Evolutionary conservation across 2,888 invertebrate species (phyloP).

Genomic region (Patella depressa): DNA sequence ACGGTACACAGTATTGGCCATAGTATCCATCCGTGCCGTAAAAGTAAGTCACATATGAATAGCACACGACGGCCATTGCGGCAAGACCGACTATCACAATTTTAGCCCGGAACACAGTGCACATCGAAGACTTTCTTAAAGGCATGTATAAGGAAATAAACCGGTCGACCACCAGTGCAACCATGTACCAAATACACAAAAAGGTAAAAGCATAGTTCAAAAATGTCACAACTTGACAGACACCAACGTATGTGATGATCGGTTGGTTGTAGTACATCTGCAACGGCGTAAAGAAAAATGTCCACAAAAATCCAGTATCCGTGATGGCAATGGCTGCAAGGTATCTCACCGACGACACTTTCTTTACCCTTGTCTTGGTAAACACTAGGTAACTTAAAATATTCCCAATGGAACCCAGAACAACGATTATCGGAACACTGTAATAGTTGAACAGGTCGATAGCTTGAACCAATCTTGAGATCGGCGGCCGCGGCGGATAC

Average conservation of each 20-base stretch:
- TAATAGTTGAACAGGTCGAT: constrained; percentile 70
- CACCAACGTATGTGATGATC: constrained; percentile 71
- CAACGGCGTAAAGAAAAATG: constrained; percentile 73
- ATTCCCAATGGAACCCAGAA: constrained; percentile 84
- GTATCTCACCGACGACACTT: constrained; percentile 85
- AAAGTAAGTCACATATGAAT: constrained; percentile 60
- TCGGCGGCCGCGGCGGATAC: too few species aligned
- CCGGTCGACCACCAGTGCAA: constrained; percentile 55
- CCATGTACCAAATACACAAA: constrained; percentile 57
- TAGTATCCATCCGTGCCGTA: constrained; percentile 37
- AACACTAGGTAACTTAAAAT: constrained; percentile 82
- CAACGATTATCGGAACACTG: constrained; percentile 80
- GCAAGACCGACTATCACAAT: constrained; percentile 57
- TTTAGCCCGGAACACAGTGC: constrained; percentile 63
- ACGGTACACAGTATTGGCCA: constrained; percentile 25
- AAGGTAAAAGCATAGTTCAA: constrained; percentile 72
- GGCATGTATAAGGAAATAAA: constrained; percentile 59
- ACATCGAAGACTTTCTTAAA: constrained; percentile 52
- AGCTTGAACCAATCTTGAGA: too few species aligned
- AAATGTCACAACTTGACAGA: constrained; percentile 83
- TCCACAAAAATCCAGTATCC: constrained; percentile 82
- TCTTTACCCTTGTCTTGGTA: constrained; percentile 80
- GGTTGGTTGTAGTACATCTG: constrained; percentile 33
- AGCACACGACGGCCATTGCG: constrained; percentile 51
- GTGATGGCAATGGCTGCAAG: constrained; percentile 83